Base-by-base conservation (phyloP, 2,113 vertebrate genomes). In the Cololabis saira region DNA sequence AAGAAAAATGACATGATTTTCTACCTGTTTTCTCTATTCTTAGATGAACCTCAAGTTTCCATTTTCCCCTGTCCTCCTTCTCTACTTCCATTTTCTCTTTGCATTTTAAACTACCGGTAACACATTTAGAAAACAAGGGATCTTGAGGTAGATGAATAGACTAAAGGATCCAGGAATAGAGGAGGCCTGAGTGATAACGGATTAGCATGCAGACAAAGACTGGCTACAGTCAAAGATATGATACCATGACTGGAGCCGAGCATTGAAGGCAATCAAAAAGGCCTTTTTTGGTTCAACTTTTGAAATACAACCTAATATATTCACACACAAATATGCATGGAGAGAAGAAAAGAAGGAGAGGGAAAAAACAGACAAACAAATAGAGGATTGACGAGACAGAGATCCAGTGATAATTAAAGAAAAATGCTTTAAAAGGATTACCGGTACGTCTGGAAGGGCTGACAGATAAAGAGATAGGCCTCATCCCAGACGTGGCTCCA, bases 1-100 rank as follows among this genome's bases (percentile, higher is more conserved):
- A 42, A 42, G 73, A 78, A 82, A 83, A 76, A 41, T 71, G 5
- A 65, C 47, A 75, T 43, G 43, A 75, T 67, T 62, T 41, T 52
- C 63, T 76, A 72, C 64, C 64, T 64, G 48, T 19, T 61, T 69
- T 49, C 43, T 64, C 40, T 37, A 8, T 30, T 64, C 62, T 58
- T 69, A 56, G 58, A 64, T 22, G 27, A 17, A 37, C 58, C 40
- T 52, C 40, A 14, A 13, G 12, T 37, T 37, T 37, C 33, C 33
- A 37, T 37, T 37, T 37, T 4, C 33, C 10, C 33, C 33, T 21
- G 17, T 49, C 42, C 43, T 57, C 15, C 43, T 57, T 16, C 47
- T 24, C 13, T 0, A 5, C n/a, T 2, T 21, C 24, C 7, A 42
- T 16, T 15, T 54, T 60, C 22, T 58, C 27, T 64, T 40, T 51